Conservation (phyloP, 2,797 vertebrate species). For the Cyprinodon diabolis region DNA sequence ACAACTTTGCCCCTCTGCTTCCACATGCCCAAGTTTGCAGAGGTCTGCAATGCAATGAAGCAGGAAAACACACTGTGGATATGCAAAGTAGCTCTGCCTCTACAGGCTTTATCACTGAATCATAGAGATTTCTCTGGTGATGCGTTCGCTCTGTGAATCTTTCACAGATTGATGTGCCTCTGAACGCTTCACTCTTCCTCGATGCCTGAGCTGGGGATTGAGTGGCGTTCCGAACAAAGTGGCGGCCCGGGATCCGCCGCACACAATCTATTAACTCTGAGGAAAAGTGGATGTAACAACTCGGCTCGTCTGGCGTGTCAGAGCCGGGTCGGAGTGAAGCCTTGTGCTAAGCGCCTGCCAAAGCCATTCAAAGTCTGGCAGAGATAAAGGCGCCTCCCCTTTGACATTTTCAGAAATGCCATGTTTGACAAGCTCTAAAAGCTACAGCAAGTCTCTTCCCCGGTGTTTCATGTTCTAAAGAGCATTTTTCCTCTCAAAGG, state of each 20-base stretch:
- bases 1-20: no score
- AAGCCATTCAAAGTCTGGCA: slow-evolving; percentile 49
- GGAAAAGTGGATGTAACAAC: slow-evolving; percentile 43
- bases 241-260: slow-evolving; percentile 11
- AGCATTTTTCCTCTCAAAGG: slow-evolving; percentile 50
- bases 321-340: slow-evolving; percentile 46
- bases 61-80: background rate
- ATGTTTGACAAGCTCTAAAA: slow-evolving; percentile 66
- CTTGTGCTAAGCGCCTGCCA: slow-evolving; percentile 53
- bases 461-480: slow-evolving; percentile 54
- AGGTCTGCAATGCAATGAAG: background rate
- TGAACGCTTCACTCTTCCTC: slow-evolving; percentile 5
- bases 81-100: background rate
- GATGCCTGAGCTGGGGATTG: slow-evolving; percentile 21
- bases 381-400: slow-evolving; percentile 58
- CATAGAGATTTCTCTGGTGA: background rate
- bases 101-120: background rate
- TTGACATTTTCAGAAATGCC: slow-evolving; percentile 70
- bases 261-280: slow-evolving; percentile 33
- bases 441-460: slow-evolving; percentile 46
- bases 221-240: slow-evolving; percentile 19
- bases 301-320: slow-evolving; percentile 21
- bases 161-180: background rate
- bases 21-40: background rate
- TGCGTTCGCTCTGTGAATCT: background rate